Evolutionary conservation across 2,797 vertebrate species (phyloP).

Genomic region (Eulemur coronatus): DNA sequence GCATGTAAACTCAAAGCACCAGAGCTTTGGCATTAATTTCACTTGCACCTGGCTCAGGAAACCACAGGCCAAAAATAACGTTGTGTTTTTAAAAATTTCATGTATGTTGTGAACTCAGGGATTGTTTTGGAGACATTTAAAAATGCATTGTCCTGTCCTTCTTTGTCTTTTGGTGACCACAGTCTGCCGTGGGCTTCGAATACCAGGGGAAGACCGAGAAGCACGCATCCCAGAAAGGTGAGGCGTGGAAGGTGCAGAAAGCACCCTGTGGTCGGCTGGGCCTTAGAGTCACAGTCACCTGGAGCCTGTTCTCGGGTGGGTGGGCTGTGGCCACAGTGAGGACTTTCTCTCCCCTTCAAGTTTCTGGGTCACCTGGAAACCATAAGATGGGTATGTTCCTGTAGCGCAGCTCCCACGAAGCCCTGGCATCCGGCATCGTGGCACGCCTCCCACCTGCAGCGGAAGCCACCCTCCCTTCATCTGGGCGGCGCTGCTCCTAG

Average conservation of each 20-base stretch:
- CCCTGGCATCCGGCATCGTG: rapidly evolving
- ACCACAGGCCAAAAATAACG: rapidly evolving
- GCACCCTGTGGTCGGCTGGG: rapidly evolving
- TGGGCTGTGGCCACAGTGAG: rapidly evolving
- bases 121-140: background rate
- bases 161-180: slow-evolving; percentile 1
- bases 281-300: rapidly evolving
- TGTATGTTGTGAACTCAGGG: background rate
- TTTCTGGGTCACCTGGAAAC: too few species aligned
- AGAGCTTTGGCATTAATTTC: rapidly evolving
- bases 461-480: background rate
- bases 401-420: rapidly evolving
- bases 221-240: slow-evolving; percentile 98
- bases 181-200: slow-evolving; percentile 98
- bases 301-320: rapidly evolving
- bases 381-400: rapidly evolving
- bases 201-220: slow-evolving; percentile 97
- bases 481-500: rapidly evolving
- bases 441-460: rapidly evolving
- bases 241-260: background rate
- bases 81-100: rapidly evolving
- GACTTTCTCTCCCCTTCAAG: background rate
- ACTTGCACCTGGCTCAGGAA: background rate
- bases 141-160: background rate
- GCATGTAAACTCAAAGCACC: rapidly evolving